Percentiles rank a stretch among this genome's conserved stretches.
These are phyloP conservation scores for Corynorhinus townsendii DNA, from an alignment of 2,113 vertebrate genomes.

Conservation along the genomic window DNA sequence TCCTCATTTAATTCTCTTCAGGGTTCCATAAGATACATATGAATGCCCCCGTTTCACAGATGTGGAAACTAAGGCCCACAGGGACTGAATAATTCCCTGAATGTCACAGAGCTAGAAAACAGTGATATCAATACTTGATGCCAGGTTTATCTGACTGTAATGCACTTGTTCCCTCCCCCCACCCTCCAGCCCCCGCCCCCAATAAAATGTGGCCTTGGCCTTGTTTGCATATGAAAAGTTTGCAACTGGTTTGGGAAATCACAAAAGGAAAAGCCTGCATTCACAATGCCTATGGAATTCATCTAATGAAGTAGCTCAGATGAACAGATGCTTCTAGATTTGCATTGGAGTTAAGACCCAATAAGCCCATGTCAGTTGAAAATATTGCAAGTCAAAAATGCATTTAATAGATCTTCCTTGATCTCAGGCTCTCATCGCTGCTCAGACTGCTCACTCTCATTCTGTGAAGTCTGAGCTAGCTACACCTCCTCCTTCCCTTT, in stretches of 20 bases:
- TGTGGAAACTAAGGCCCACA: background rate
- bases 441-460: constrained; percentile 38
- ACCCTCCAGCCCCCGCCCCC: too few relatives aligned
- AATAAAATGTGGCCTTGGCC: background rate
- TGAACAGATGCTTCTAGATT: background rate
- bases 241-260: background rate
- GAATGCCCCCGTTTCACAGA: background rate
- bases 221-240: background rate
- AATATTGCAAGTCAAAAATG: background rate
- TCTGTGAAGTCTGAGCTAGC: constrained; percentile 1
- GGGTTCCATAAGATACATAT: background rate
- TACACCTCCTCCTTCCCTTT: background rate
- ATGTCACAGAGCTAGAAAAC: background rate
- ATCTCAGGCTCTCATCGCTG: accelerated
- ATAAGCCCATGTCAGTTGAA: background rate
- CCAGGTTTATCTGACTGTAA: background rate
- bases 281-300: background rate
- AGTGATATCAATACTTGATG: background rate
- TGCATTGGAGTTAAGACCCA: background rate
- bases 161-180: background rate
- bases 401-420: accelerated
- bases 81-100: background rate
- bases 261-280: background rate
- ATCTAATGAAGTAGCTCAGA: background rate
- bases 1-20: background rate